phyloP scores from a whole-genome alignment of 37 sponge, comb jelly and placozoan genomes.

The Lycopodina hypogea region DNA sequence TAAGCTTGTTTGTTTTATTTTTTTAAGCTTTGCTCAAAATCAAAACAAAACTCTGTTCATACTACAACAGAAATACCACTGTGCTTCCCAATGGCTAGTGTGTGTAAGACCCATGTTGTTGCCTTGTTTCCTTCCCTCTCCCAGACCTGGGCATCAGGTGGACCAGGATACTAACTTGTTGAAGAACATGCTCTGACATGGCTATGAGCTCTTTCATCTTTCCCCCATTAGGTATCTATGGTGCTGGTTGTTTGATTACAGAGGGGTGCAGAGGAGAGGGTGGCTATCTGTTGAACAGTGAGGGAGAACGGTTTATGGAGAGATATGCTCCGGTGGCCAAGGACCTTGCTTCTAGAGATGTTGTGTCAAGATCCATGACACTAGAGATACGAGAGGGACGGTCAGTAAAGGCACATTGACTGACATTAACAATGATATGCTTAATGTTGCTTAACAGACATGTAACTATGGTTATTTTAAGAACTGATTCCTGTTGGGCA shows the following conservation, averaged over 20 bases:
- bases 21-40: too few relatives aligned
- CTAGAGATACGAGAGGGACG: conserved; percentile 96
- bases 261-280: conserved; percentile 98
- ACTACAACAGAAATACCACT: too few relatives aligned
- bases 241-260: conserved; percentile 98
- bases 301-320: conserved; percentile 96
- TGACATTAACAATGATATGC: neutral
- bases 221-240: conserved; percentile 96
- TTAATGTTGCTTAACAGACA: neutral
- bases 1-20: too few relatives aligned
- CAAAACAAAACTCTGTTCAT: too few relatives aligned
- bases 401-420: conserved; percentile 9
- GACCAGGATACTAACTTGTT: too few relatives aligned
- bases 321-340: conserved; percentile 98
- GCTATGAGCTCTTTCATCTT: too few relatives aligned
- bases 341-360: conserved; percentile 98
- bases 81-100: too few relatives aligned
- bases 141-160: too few relatives aligned
- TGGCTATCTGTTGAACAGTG: conserved; percentile 90
- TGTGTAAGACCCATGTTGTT: too few relatives aligned
- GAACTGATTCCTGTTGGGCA: neutral
- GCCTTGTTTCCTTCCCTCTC: too few relatives aligned
- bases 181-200: too few relatives aligned
- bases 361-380: conserved; percentile 96
- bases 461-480: neutral